phyloP scores from a whole-genome alignment of 30 jellyfish, hydroid and myxozoan genomes.

The Turritopsis rubra region DNA sequence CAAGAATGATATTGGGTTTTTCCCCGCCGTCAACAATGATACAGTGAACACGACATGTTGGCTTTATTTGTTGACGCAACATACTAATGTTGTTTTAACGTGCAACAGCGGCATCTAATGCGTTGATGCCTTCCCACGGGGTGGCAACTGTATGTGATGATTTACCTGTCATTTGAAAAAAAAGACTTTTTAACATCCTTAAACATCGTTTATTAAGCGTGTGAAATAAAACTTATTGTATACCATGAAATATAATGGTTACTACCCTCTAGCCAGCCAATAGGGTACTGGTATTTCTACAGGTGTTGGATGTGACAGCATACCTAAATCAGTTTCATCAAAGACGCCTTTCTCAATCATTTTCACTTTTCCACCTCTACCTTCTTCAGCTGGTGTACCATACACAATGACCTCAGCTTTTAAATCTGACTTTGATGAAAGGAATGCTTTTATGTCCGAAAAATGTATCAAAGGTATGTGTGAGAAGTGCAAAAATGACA shows the following conservation, averaged over 20 bases:
- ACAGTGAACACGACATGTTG: too few relatives aligned
- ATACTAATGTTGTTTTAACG: too few relatives aligned
- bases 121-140: too few relatives aligned
- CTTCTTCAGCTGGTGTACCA: slow-evolving; percentile 99
- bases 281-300: slow-evolving; percentile 41
- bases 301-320: slow-evolving; percentile 93
- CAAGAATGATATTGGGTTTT: too few relatives aligned
- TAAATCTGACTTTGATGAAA: slow-evolving; percentile 43
- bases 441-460: slow-evolving; percentile 60
- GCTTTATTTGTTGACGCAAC: too few relatives aligned
- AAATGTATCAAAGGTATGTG: too few relatives aligned
- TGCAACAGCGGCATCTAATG: too few relatives aligned
- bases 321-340: slow-evolving; percentile 81
- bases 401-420: slow-evolving; percentile 62
- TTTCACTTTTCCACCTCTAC: slow-evolving; percentile 88
- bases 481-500: too few relatives aligned
- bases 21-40: too few relatives aligned
- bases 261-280: slow-evolving; percentile 30
- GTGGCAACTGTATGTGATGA: too few relatives aligned
- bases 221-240: neutral
- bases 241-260: slow-evolving; percentile 55
- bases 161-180: slow-evolving; percentile 34
- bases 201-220: neutral
- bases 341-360: slow-evolving; percentile 78
- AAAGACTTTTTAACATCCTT: neutral